These are phyloP conservation scores for Chirona hameri DNA, from an alignment of 2,888 invertebrate species.

Conservation along the genomic window DNA sequence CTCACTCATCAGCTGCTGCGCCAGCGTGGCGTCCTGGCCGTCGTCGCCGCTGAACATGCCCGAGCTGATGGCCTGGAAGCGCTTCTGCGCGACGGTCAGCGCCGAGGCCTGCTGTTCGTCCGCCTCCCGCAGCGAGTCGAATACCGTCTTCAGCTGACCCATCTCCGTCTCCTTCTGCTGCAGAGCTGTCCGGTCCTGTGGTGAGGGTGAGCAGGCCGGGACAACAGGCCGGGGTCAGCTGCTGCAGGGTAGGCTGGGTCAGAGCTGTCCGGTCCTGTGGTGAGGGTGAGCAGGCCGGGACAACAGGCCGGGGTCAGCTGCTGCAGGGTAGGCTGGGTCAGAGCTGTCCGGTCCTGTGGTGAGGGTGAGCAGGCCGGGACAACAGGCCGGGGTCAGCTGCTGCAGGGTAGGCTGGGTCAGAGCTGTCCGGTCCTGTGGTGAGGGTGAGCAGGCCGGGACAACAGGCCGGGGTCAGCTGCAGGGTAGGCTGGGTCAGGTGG, in stretches of 20 bases:
- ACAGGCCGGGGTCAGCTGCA: too few species aligned
- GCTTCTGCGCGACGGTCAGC: constrained; percentile 67
- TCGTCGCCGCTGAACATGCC: constrained; percentile 75
- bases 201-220: background rate
- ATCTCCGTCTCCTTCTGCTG: constrained; percentile 59
- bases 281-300: background rate
- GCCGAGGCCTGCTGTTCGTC: constrained; percentile 64
- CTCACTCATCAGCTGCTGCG: constrained; percentile 80
- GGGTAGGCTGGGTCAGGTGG: too few species aligned
- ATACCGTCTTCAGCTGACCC: constrained; percentile 54
- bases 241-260: too few species aligned
- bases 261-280: constrained; percentile 56
- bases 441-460: background rate
- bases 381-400: too few species aligned
- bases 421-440: constrained; percentile 54
- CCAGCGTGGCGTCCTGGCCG: constrained; percentile 76
- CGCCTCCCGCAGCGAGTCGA: constrained; percentile 63
- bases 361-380: background rate
- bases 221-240: too few species aligned
- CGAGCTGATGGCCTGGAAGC: constrained; percentile 76
- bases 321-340: too few species aligned
- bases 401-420: too few species aligned
- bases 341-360: constrained; percentile 54
- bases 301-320: too few species aligned
- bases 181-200: constrained; percentile 57